These are phyloP conservation scores for Pogonomyrmex barbatus DNA, from an alignment of 1,140 invertebrate genomes.

Conservation along the genomic window DNA sequence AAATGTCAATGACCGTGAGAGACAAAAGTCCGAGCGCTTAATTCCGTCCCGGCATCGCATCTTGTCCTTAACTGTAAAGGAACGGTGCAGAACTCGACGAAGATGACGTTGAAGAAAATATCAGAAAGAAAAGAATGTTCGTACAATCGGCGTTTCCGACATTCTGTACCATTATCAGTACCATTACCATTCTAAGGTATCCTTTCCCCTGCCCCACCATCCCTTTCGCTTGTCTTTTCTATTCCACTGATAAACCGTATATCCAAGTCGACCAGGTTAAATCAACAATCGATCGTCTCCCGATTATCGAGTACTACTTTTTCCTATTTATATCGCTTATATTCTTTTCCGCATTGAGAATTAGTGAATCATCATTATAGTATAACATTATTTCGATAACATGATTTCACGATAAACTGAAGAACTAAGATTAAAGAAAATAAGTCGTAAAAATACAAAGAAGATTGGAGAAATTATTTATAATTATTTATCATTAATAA, in stretches of 20 bases:
- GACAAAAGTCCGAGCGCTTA: constrained; percentile 69
- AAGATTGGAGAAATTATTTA: neutral
- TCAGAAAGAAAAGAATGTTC: constrained; percentile 76
- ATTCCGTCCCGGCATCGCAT: constrained; percentile 69
- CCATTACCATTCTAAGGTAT: constrained; percentile 71
- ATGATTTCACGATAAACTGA: neutral
- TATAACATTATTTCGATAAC: neutral
- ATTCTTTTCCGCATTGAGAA: neutral
- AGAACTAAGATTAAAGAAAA: neutral
- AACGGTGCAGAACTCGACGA: constrained; percentile 58
- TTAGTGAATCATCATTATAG: neutral
- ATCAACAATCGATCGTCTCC: constrained; percentile 68
- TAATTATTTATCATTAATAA: neutral
- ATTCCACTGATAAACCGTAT: constrained; percentile 63
- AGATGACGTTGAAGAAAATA: constrained; percentile 50
- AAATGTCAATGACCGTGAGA: constrained; percentile 67
- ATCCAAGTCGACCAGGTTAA: constrained; percentile 62
- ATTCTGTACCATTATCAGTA: constrained; percentile 74
- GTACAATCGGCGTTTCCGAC: constrained; percentile 72
- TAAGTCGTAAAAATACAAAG: neutral
- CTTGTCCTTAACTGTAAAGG: constrained; percentile 79
- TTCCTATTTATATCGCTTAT: constrained; percentile 30
- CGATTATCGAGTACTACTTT: constrained; percentile 53
- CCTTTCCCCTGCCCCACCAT: constrained; percentile 32
- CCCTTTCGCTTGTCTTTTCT: constrained; percentile 44